A percentile compares a stretch with the other conserved stretches of the same genome.
These are phyloP conservation scores for Andrena fulva DNA, from an alignment of 2,888 invertebrate genomes.

Conservation along the genomic window DNA sequence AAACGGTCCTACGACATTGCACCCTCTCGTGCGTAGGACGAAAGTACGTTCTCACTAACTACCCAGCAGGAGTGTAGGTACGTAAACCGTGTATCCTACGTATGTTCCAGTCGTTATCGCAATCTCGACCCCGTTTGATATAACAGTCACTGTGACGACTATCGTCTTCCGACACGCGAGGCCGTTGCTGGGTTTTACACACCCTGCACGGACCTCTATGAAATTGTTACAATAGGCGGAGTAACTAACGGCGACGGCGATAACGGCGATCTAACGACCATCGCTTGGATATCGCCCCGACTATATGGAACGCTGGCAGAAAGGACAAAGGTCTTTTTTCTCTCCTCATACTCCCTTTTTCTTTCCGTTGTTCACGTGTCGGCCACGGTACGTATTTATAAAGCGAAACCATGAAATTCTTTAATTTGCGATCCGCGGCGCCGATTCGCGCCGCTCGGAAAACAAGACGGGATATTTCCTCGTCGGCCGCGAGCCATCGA, in stretches of 20 bases:
- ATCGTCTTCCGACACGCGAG: constrained; percentile 82
- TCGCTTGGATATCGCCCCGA: constrained; percentile 51
- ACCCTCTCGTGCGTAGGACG: constrained; percentile 65
- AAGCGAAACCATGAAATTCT: constrained; percentile 28
- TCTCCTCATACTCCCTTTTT: background rate
- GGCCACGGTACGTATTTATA: background rate
- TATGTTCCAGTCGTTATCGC: constrained; percentile 80
- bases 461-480: constrained; percentile 8
- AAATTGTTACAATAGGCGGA: constrained; percentile 73
- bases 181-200: constrained; percentile 70
- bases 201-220: constrained; percentile 69
- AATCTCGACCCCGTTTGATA: constrained; percentile 81
- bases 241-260: constrained; percentile 73
- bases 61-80: constrained; percentile 67
- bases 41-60: constrained; percentile 68
- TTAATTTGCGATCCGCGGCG: constrained; percentile 14
- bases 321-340: constrained; percentile 48
- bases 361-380: background rate
- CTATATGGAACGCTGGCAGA: constrained; percentile 31
- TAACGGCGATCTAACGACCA: constrained; percentile 67
- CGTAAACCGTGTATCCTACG: constrained; percentile 76
- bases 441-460: background rate
- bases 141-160: constrained; percentile 83
- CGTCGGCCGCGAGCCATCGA: background rate
- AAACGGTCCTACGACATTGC: constrained; percentile 64